Base-by-base conservation (phyloP, 2,113 vertebrate species). In the Apus apus region DNA sequence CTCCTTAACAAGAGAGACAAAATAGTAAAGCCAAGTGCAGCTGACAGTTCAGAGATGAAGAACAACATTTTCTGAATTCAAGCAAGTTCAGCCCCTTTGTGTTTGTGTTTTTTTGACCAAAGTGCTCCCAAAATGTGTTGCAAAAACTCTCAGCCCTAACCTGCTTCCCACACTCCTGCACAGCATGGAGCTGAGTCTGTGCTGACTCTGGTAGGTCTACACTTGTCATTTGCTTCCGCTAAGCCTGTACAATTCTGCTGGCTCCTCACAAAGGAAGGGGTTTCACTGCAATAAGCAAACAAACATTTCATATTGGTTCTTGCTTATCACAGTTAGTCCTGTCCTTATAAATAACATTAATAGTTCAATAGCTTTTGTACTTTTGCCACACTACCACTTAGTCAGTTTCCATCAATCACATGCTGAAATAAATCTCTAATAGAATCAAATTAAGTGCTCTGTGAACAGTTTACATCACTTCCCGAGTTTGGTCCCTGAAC, bases 281-380 rank as follows among this genome's bases (percentile, higher is more conserved):
- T 86, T 94, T 93, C 82, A 81, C 4, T 21, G 51, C 65, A 90
- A 80, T 62, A 89, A 97, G 54, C 77, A 73, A 95, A 84, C 34
- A 87, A 91, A 62, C 29, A 88, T 96, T 90, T 94, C 78, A 53
- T 73, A 56, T 73, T 83, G 78, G 91, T 83, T 56, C 90, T 88
- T 90, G 79, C 95, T 96, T 95, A 86, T 96, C 87, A 75, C 11
- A 1, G 76, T 93, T 92, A 74, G 26, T 88, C 79, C 61, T 78
- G 79, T 95, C 94, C 79, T 96, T 97, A 96, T 95, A 96, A 97
- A 97, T 97, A 96, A 96, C 90, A 94, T 95, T 92, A 96, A 96
- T 90, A 94, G 92, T 95, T 94, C 94, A 96, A 92, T 82, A 96
- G 93, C 85, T 95, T 97, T 96, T 97, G 96, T 96, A 96, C 88